Conservation (phyloP, 2,113 vertebrate species). For the Lepisosteus oculatus region DNA sequence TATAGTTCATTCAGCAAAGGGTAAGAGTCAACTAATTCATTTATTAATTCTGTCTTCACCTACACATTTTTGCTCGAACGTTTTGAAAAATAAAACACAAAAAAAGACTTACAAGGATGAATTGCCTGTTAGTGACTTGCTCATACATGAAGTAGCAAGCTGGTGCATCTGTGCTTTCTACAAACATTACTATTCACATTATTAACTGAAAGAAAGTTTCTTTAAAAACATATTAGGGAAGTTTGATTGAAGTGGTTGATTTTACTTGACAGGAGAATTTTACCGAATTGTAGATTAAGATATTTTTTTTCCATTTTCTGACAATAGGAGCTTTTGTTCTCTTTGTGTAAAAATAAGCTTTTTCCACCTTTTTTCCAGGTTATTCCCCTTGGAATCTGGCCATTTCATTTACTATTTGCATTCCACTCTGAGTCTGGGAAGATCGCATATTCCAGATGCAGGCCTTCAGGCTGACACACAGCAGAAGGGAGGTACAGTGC, state of each 20-base stretch:
- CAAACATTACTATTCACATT: too few relatives aligned
- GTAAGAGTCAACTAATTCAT: too few relatives aligned
- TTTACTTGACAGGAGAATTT: too few relatives aligned
- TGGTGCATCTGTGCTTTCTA: too few relatives aligned
- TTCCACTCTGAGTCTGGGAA: conserved; percentile 8
- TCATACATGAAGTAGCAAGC: too few relatives aligned
- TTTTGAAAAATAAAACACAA: too few relatives aligned
- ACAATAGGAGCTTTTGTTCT: conserved; percentile 59
- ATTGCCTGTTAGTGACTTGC: too few relatives aligned
- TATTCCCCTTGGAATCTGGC: conserved; percentile 12
- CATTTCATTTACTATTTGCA: conserved; percentile 10
- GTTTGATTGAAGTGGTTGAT: background rate
- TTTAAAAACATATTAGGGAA: conserved; percentile 37
- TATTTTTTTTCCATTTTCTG: conserved; percentile 48
- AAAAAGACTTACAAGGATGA: too few relatives aligned
- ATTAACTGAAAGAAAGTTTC: background rate
- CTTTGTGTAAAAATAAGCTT: conserved; percentile 12
- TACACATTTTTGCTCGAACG: too few relatives aligned
- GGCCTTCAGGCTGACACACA: conserved; percentile 13
- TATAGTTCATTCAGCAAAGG: too few relatives aligned
- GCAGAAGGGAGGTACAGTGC: background rate
- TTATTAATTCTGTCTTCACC: too few relatives aligned
- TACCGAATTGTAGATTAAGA: conserved; percentile 6
- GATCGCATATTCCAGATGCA: background rate
- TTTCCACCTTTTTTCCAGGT: conserved; percentile 1